A percentile compares a stretch with the other conserved stretches of the same genome.
phyloP scores from a whole-genome alignment of 2,113 vertebrate genomes.

The Chascanopsetta lugubris region DNA sequence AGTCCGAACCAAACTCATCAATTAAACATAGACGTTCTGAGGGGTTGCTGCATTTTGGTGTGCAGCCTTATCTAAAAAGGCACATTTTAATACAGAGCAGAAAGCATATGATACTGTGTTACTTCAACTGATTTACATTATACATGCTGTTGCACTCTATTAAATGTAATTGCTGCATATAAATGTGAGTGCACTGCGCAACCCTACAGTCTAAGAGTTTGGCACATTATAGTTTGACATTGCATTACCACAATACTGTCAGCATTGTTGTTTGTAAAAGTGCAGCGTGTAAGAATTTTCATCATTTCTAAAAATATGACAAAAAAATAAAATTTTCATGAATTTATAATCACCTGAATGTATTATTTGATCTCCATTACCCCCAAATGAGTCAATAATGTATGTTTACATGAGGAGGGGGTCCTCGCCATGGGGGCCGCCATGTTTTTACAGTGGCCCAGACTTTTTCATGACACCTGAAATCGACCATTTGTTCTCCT shows the following conservation, averaged over 20 bases:
- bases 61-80: conserved; percentile 8
- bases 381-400: too few species aligned
- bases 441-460: too few species aligned
- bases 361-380: too few species aligned
- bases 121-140: conserved; percentile 32
- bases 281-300: too few species aligned
- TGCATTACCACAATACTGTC: background rate
- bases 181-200: background rate
- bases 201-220: background rate
- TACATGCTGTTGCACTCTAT: conserved; percentile 6
- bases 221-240: conserved; percentile 7
- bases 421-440: too few species aligned
- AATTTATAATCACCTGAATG: too few species aligned
- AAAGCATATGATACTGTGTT: conserved; percentile 16
- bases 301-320: too few species aligned
- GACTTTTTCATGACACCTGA: too few species aligned
- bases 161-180: conserved; percentile 2
- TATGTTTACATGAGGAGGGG: too few species aligned
- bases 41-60: conserved; percentile 20
- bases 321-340: too few species aligned
- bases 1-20: conserved; percentile 57
- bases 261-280: background rate
- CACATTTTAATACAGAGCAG: conserved; percentile 17
- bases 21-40: conserved; percentile 49
- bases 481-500: too few species aligned